Evolutionary conservation across 1,140 invertebrate species (phyloP), one percentile per base, ranked within the genome.

Genomic region (Philopotamus ludificatus): DNA sequence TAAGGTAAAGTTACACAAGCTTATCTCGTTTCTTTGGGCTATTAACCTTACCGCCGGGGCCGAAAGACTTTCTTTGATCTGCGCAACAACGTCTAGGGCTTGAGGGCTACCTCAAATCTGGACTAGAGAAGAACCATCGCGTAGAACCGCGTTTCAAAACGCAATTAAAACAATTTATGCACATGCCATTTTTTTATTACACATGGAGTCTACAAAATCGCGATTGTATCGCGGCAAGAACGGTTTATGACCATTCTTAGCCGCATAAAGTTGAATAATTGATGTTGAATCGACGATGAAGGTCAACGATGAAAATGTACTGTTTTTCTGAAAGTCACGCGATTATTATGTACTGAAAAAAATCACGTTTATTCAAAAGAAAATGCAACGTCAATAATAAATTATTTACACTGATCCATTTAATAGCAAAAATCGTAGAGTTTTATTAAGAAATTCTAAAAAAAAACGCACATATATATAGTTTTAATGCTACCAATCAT

Each of bases 11-110:
- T 55, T 55, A 34, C 51, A 16, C 39, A 25, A 21, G 15, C 47
- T 34, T 55, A 55, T 55, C 51, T 23, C 39, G 26, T 55, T 55
- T 55, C 51, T 55, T 55, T 25, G 26, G 21, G 16, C 51, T 55
- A 20, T 26, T 3, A 20, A 55, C 10, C 10, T 16, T 1, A 3
- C 18, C 44, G 23, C 20, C 23, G 20, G 28, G 39, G n/a, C 20
- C 22, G 10, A 34, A 20, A 28, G 28, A 16, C 2, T 18, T 16
- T 26, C 28, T 55, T n/a, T 34, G 47, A 25, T 55, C 25, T 15
- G n/a, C n/a, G n/a, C n/a, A n/a, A n/a, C n/a, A n/a, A n/a, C n/a
- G n/a, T n/a, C n/a, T n/a, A n/a, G n/a, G n/a, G n/a, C n/a, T n/a
- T n/a, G n/a, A n/a, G n/a, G n/a, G n/a, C n/a, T n/a, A n/a, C n/a